Evolutionary conservation across 2,888 invertebrate genomes (phyloP).

Genomic region (Meteorus colon): DNA sequence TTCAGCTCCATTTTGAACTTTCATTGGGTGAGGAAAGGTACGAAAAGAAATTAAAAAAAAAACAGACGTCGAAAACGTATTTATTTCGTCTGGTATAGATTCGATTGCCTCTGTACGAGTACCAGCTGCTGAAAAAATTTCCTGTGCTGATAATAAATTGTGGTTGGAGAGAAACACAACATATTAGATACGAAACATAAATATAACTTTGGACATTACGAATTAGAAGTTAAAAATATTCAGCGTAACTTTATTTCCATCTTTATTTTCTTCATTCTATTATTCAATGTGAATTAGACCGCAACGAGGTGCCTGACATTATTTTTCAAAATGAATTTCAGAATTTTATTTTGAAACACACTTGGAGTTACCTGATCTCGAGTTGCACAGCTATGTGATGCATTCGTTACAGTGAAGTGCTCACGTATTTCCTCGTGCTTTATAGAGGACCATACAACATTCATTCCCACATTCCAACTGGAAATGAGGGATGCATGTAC

Average conservation of each 20-base stretch:
- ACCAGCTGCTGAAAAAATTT: not conserved
- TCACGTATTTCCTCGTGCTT: too few relatives aligned
- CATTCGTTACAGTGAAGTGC: too few relatives aligned
- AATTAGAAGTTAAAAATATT: not conserved
- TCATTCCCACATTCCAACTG: too few relatives aligned
- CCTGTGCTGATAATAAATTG: not conserved
- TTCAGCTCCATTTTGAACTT: slow-evolving; percentile 13
- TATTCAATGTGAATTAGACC: not conserved
- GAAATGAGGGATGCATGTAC: too few relatives aligned
- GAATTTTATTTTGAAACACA: too few relatives aligned
- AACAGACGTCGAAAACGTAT: slow-evolving; percentile 9
- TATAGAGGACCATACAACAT: too few relatives aligned
- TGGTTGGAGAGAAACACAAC: not conserved
- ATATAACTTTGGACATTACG: not conserved
- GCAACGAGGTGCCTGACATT: not conserved
- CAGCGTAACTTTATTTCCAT: not conserved
- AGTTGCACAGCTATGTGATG: not conserved
- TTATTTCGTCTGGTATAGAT: slow-evolving; percentile 24
- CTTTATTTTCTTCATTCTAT: not conserved
- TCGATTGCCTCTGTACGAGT: slow-evolving; percentile 11
- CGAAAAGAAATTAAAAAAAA: not conserved
- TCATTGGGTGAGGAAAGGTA: slow-evolving; percentile 5
- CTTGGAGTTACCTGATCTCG: not conserved
- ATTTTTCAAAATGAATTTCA: not conserved
- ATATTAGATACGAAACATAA: not conserved